These are phyloP conservation scores for Ichneumoninae sp. DNA, from an alignment of 2,888 invertebrate genomes.

Conservation along the genomic window DNA sequence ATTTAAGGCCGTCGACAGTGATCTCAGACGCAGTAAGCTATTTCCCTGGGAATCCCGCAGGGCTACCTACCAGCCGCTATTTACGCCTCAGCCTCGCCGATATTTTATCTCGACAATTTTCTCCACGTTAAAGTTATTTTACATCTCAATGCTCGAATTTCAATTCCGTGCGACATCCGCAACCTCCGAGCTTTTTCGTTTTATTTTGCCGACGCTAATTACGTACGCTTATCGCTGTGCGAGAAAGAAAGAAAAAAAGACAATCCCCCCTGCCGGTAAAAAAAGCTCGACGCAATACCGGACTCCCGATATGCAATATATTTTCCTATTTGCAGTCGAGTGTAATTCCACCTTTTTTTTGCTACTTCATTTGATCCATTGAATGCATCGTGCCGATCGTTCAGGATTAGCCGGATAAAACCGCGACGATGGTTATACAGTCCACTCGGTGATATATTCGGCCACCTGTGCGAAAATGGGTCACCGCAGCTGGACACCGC, in stretches of 20 bases:
- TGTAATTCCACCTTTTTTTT: constrained; percentile 18
- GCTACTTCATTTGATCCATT: constrained; percentile 16
- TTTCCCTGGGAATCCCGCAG: constrained; percentile 2
- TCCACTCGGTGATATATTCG: constrained; percentile 9
- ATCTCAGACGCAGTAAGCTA: neutral
- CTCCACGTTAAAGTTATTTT: neutral
- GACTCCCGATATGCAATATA: neutral
- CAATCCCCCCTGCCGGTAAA: neutral
- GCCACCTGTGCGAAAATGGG: constrained; percentile 31
- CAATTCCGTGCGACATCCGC: neutral
- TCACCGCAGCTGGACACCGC: constrained; percentile 23
- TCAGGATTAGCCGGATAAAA: constrained; percentile 29
- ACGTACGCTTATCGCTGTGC: neutral
- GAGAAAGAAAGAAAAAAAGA: neutral
- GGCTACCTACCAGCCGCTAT: constrained; percentile 4
- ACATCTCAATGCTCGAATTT: constrained; percentile 13
- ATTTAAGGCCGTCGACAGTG: constrained; percentile 4
- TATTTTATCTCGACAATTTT: neutral
- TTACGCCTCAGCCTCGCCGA: neutral
- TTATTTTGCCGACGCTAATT: neutral
- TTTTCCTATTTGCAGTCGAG: constrained; percentile 11
- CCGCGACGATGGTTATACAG: constrained; percentile 17
- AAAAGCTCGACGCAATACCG: constrained; percentile 1
- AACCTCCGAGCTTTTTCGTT: neutral
- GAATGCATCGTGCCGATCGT: constrained; percentile 16